Evolutionary conservation across 2,113 vertebrate species (phyloP).

Genomic region (Indicator maculatus): DNA sequence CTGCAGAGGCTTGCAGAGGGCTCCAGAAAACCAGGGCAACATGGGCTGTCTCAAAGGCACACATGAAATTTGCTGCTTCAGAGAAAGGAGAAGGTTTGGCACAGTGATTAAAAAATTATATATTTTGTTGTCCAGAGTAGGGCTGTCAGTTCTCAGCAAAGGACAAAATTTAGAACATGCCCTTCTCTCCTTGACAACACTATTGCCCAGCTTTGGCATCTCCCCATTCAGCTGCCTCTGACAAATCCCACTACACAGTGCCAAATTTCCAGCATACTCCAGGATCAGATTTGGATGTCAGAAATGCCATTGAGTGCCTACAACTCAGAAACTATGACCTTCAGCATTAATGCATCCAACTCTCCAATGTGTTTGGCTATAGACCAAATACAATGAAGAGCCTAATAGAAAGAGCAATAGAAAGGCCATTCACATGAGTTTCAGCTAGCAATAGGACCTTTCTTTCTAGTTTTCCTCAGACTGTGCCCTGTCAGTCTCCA

Average conservation of each 20-base stretch:
- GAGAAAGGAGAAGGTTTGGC: neutral
- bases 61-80: neutral
- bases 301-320: neutral
- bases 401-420: neutral
- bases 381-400: neutral
- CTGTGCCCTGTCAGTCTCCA: neutral
- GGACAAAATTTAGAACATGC: neutral
- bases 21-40: neutral
- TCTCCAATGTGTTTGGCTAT: neutral
- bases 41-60: neutral
- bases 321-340: neutral
- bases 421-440: neutral
- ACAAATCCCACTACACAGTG: neutral
- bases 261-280: slow-evolving; percentile 5
- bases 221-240: neutral
- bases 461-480: neutral
- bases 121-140: neutral
- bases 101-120: neutral
- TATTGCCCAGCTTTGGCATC: neutral
- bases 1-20: neutral
- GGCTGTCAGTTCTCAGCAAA: neutral
- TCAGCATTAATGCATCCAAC: neutral
- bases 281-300: slow-evolving; percentile 14
- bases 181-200: neutral
- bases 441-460: neutral